A percentile compares a stretch with the other conserved stretches of the same genome.
phyloP scores from a whole-genome alignment of 2,888 invertebrate genomes.

The Platerodrilus igneus region DNA sequence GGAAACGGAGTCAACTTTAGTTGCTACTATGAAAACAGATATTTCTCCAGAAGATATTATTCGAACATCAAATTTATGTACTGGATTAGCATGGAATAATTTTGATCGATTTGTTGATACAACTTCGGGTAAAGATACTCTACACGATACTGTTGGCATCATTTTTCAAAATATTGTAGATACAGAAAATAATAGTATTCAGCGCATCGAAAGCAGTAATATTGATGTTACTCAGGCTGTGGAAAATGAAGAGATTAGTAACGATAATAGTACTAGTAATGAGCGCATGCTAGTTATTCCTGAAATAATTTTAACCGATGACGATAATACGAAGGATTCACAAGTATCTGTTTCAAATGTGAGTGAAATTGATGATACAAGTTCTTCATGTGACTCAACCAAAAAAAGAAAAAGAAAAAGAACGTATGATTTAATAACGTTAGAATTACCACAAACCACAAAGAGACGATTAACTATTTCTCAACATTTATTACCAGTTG shows the following conservation, averaged over 20 bases:
- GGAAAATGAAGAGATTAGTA: slow-evolving; percentile 1
- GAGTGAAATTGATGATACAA: slow-evolving; percentile 1
- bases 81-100: no score
- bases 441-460: slow-evolving; percentile 3
- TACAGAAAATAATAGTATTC: no score
- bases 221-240: not conserved
- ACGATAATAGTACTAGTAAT: slow-evolving; percentile 3
- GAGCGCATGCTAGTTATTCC: not conserved
- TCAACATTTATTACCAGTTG: not conserved
- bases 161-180: no score
- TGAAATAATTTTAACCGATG: slow-evolving; percentile 3
- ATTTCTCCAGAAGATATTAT: no score
- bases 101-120: no score
- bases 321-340: slow-evolving; percentile 4
- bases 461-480: slow-evolving; percentile 3
- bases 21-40: no score
- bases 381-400: not conserved
- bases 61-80: no score
- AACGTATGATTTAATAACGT: slow-evolving; percentile 5
- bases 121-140: no score
- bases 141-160: no score
- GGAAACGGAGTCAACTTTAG: no score
- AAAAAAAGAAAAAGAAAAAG: slow-evolving; percentile 9
- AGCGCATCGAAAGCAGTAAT: not conserved
- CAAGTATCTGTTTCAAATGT: slow-evolving; percentile 7